Evolutionary conservation across 2,113 vertebrate species (phyloP).

Genomic region (Prionailurus bengalensis): DNA sequence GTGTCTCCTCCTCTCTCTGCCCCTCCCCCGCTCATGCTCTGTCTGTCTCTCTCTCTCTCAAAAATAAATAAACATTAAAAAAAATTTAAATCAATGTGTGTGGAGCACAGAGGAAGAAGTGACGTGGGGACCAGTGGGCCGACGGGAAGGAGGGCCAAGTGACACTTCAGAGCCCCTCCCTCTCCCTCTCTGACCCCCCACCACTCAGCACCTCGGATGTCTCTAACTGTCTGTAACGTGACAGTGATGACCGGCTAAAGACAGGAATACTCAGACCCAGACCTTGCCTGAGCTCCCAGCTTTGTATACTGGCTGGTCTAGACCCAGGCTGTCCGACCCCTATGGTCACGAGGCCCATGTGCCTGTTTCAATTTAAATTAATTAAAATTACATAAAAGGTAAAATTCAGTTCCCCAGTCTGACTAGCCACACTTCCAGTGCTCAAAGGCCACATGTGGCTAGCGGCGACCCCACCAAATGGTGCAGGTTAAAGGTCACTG

Average conservation of each 20-base stretch:
- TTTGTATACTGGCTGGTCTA: neutral
- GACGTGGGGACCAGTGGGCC: too few relatives aligned
- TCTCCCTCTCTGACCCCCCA: neutral
- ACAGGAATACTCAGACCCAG: neutral
- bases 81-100: neutral
- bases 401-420: neutral
- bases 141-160: neutral
- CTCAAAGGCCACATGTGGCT: neutral
- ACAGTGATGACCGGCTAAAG: neutral
- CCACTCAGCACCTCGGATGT: neutral
- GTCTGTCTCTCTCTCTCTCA: too few relatives aligned
- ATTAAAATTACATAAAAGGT: slow-evolving; percentile 26
- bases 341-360: neutral
- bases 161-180: neutral
- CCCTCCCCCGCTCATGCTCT: too few relatives aligned
- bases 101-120: neutral
- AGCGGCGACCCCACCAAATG: neutral
- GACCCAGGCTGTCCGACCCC: neutral
- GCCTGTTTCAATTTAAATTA: neutral
- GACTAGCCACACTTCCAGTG: neutral
- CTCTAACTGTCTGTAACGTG: neutral
- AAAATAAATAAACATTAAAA: too few relatives aligned
- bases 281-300: neutral
- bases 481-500: neutral
- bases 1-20: too few relatives aligned